Evolutionary conservation across 2,888 invertebrate genomes (phyloP).

Genomic region (Eristalis pertinax): DNA sequence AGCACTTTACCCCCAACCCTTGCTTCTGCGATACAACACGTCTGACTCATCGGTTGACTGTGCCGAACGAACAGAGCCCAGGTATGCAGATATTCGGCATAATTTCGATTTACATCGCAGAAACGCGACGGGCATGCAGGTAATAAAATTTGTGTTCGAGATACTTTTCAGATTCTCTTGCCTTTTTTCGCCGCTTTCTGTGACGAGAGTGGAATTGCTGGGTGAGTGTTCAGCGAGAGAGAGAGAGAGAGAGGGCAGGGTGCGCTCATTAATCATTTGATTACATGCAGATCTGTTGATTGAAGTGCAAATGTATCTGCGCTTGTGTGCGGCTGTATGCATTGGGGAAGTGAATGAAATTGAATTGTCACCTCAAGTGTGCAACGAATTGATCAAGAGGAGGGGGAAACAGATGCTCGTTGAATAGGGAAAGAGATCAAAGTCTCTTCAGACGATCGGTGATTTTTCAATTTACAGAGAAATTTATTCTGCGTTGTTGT

Average conservation of each 20-base stretch:
- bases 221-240: background rate
- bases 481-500: too few relatives aligned
- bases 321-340: background rate
- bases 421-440: background rate
- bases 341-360: background rate
- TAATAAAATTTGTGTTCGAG: too few relatives aligned
- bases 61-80: background rate
- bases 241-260: background rate
- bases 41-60: background rate
- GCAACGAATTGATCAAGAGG: background rate
- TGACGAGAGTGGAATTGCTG: slow-evolving; percentile 5
- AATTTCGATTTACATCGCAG: background rate
- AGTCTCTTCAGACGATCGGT: too few relatives aligned
- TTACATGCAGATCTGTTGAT: slow-evolving; percentile 26
- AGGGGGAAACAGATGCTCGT: too few relatives aligned
- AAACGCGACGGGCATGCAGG: too few relatives aligned
- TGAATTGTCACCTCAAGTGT: slow-evolving; percentile 7
- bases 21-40: too few relatives aligned
- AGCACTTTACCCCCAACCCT: too few relatives aligned
- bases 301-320: slow-evolving; percentile 24
- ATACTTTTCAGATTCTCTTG: background rate
- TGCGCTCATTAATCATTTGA: slow-evolving; percentile 30
- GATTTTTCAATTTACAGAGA: too few relatives aligned
- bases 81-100: background rate
- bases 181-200: slow-evolving; percentile 3